A percentile compares a stretch with the other conserved stretches of the same genome.
Evolutionary conservation across 2,888 invertebrate species (phyloP).

Genomic region (Chaetoderma sp.): DNA sequence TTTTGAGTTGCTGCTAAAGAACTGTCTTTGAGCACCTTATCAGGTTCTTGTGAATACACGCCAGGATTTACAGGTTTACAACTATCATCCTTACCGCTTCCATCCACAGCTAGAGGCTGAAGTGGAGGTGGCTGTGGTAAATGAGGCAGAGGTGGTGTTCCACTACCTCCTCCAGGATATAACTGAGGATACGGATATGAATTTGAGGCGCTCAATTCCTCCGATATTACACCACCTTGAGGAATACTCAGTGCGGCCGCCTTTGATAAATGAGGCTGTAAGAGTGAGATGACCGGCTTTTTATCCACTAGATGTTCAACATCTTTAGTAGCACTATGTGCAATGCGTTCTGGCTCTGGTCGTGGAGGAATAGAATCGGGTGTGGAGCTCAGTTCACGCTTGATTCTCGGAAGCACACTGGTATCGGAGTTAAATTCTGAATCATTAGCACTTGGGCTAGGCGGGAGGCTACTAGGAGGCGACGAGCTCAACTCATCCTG

Average conservation of each 20-base stretch:
- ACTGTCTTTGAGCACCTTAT: too few species aligned
- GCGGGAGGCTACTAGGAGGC: conserved; percentile 58
- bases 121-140: conserved; percentile 5
- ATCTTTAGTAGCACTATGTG: too few species aligned
- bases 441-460: conserved; percentile 54
- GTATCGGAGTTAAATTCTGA: conserved; percentile 7
- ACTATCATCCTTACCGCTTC: too few species aligned
- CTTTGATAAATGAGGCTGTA: conserved; percentile 32
- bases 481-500: conserved; percentile 57
- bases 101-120: too few species aligned
- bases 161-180: background rate
- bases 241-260: conserved; percentile 13
- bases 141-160: background rate
- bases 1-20: too few species aligned
- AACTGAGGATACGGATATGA: too few species aligned
- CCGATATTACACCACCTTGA: conserved; percentile 4
- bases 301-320: too few species aligned
- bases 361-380: conserved; percentile 10
- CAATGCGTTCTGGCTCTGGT: background rate
- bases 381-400: conserved; percentile 27
- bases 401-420: conserved; percentile 14
- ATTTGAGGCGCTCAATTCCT: background rate
- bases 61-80: too few species aligned
- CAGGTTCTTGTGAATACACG: too few species aligned
- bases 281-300: conserved; percentile 23